phyloP scores from a whole-genome alignment of 2,888 invertebrate species.

The Nomada goodeniana region DNA sequence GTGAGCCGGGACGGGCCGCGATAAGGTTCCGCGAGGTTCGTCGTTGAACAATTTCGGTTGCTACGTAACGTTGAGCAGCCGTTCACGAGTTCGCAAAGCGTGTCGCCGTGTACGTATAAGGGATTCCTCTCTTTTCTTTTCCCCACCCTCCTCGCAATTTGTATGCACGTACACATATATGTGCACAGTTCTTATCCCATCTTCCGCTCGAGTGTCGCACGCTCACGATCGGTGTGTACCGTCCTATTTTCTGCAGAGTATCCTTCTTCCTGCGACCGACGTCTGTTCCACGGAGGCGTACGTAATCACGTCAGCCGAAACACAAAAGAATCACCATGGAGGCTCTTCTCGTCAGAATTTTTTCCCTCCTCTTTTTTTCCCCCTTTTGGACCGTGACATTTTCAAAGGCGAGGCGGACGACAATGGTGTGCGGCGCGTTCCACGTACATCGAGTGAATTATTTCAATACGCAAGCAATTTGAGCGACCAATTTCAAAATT shows the following conservation, averaged over 20 bases:
- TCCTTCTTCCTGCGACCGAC: constrained; percentile 50
- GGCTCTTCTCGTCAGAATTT: constrained; percentile 18
- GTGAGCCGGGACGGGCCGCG: neutral
- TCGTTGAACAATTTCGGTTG: constrained; percentile 10
- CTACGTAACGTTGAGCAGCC: constrained; percentile 12
- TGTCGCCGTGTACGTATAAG: constrained; percentile 8
- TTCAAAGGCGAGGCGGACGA: constrained; percentile 47
- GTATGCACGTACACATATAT: no score
- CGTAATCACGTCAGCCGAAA: constrained; percentile 20
- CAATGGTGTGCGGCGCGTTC: constrained; percentile 35
- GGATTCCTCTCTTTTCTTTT: constrained; percentile 16
- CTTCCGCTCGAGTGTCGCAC: constrained; percentile 38
- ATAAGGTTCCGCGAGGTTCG: neutral
- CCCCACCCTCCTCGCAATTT: no score
- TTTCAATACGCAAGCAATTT: constrained; percentile 33
- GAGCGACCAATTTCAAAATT: constrained; percentile 17
- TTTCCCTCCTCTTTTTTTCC: neutral
- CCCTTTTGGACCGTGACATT: constrained; percentile 25
- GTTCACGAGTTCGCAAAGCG: constrained; percentile 6
- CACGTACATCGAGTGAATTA: constrained; percentile 37
- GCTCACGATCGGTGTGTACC: neutral
- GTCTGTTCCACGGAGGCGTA: constrained; percentile 40
- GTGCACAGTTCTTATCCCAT: constrained; percentile 33
- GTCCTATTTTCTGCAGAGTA: constrained; percentile 48
- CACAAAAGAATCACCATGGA: constrained; percentile 58